Base-by-base conservation (phyloP, 2,888 invertebrate species). In the Cheiracanthium punctorium region DNA sequence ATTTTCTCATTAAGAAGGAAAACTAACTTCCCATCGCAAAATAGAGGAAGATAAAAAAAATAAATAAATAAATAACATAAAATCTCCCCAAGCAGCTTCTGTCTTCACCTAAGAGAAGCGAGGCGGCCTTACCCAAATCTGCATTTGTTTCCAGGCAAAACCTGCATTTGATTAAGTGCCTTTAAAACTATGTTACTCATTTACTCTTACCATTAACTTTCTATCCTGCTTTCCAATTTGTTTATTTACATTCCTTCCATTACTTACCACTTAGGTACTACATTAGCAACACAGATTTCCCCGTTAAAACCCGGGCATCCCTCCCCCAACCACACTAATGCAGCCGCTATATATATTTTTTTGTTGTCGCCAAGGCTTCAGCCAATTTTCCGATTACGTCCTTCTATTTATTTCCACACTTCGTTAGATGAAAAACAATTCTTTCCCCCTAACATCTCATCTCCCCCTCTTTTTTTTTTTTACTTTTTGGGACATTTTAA, bases 401-500 rank as follows among this genome's bases (percentile, higher is more conserved):
- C 24, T 24, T 58, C 58, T 58, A 58, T 58, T 58, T 58, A 58
- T 58, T 58, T 58, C 58, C 58, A 58, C 58, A 58, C 58, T 58
- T 58, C 58, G 58, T 58, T 58, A 58, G 14, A 5, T 58, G 69
- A 69, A 69, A 33, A 33, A 33, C 69, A 33, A 32, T 33, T 32
- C 69, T 7, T 33, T 28, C 33, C 33, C 69, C 8, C n/a, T n/a
- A n/a, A n/a, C n/a, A n/a, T n/a, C n/a, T n/a, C n/a, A n/a, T 7
- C n/a, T 28, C 33, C 33, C 69, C 8, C 24, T 30, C 64, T 24
- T 29, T 58, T 70, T 74, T 52, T 41, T 71, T 58, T 33, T 64
- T 43, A 33, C 69, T 33, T 32, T 30, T 58, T 58, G 30, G 84
- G 85, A 80, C 85, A 86, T 86, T 86, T 86, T 86, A 86, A 86